Conservation (phyloP, 2,888 invertebrate genomes). For the Acanthosepion pharaonis region DNA sequence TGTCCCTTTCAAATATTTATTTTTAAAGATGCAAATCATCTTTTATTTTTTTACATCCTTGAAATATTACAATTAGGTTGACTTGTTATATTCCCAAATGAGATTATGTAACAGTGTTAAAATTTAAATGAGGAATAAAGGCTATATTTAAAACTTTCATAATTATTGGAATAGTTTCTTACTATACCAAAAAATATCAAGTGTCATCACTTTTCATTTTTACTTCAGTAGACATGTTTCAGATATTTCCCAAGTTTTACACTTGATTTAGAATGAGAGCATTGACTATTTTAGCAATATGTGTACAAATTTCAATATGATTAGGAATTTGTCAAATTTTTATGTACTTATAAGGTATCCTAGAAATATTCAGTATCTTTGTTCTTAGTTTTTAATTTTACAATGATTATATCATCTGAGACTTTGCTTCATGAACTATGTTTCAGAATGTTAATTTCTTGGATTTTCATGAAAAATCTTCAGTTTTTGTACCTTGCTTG, state of each 20-base stretch:
- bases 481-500: conserved; percentile 14
- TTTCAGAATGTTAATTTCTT: conserved; percentile 1
- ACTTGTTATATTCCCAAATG: neutral
- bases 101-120: neutral
- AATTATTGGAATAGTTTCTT: neutral
- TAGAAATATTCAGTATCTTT: neutral
- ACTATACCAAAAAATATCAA: no score
- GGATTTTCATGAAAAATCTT: conserved; percentile 1
- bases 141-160: neutral
- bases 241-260: neutral
- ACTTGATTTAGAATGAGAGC: neutral
- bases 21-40: neutral
- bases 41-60: conserved; percentile 6
- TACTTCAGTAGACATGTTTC: no score
- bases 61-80: neutral
- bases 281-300: neutral
- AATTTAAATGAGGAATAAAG: neutral
- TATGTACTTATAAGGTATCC: neutral
- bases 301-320: neutral
- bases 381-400: neutral
- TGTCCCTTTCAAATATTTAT: no score
- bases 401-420: neutral
- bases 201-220: neutral
- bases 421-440: neutral
- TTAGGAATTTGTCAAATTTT: neutral